Conservation (phyloP, 2,888 invertebrate species). For the Agelastica alni region DNA sequence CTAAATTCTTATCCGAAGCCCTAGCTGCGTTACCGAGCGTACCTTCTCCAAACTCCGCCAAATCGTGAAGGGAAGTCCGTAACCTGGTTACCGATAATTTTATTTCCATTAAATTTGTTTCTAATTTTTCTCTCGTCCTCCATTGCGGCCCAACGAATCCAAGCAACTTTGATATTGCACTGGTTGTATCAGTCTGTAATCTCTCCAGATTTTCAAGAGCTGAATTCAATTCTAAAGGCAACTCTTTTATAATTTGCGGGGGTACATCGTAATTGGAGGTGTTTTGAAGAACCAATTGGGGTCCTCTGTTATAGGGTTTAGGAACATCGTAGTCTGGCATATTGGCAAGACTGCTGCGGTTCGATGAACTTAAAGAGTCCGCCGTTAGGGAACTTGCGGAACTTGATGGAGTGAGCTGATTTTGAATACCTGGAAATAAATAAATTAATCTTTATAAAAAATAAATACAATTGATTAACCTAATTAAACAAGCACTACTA, state of each 20-base stretch:
- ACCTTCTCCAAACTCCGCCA: slow-evolving; percentile 87
- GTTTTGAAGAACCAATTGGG: slow-evolving; percentile 46
- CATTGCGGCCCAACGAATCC: slow-evolving; percentile 81
- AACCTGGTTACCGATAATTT: slow-evolving; percentile 79
- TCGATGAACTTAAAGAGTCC: slow-evolving; percentile 64
- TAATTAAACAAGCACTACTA: no score
- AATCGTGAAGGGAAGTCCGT: slow-evolving; percentile 80
- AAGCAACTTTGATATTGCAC: slow-evolving; percentile 76
- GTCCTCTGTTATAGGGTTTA: slow-evolving; percentile 56
- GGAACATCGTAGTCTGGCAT: slow-evolving; percentile 76
- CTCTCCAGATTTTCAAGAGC: slow-evolving; percentile 77
- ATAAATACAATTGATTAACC: no score
- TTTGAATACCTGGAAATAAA: slow-evolving; percentile 52
- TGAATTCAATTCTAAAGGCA: slow-evolving; percentile 75
- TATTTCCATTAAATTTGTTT: slow-evolving; percentile 79
- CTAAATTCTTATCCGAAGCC: slow-evolving; percentile 76
- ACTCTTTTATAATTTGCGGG: slow-evolving; percentile 60
- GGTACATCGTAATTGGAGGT: slow-evolving; percentile 66
- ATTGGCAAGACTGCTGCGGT: slow-evolving; percentile 55
- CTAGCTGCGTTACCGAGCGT: slow-evolving; percentile 84
- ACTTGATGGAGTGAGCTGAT: slow-evolving; percentile 68
- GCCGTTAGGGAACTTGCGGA: slow-evolving; percentile 69
- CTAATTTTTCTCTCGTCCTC: slow-evolving; percentile 79
- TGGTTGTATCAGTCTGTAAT: slow-evolving; percentile 78
- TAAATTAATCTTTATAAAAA: no score